Conservation (phyloP, 2,113 vertebrate genomes). For the Tragelaphus buxtoni region DNA sequence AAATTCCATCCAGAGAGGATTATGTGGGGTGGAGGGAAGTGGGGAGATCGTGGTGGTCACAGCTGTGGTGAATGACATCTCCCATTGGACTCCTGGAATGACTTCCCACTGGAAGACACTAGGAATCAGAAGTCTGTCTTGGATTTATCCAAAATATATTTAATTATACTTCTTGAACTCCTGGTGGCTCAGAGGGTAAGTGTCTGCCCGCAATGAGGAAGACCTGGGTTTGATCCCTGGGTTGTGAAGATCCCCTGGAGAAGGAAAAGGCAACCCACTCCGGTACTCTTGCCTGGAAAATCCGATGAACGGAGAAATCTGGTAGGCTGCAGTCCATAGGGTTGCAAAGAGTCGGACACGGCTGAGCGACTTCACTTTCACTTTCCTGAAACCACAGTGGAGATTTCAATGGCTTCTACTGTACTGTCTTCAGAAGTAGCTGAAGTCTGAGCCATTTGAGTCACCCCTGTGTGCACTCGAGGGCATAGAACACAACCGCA, state of each 20-base stretch:
- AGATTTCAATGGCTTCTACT: not conserved
- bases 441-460: not conserved
- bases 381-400: not conserved
- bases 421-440: not conserved
- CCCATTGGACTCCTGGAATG: not conserved
- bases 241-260: too few relatives aligned
- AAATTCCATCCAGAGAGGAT: not conserved
- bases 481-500: not conserved
- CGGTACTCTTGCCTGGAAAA: too few relatives aligned
- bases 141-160: not conserved
- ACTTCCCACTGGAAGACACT: not conserved
- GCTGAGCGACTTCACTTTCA: too few relatives aligned
- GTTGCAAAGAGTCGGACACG: too few relatives aligned
- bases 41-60: accelerated
- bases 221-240: too few relatives aligned
- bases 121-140: not conserved
- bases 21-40: not conserved
- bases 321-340: too few relatives aligned
- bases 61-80: not conserved
- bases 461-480: too few relatives aligned
- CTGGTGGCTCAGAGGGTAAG: too few relatives aligned
- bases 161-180: not conserved
- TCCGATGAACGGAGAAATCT: too few relatives aligned
- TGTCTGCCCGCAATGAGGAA: accelerated
- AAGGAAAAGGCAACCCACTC: too few relatives aligned